Evolutionary conservation across 2,797 vertebrate genomes (phyloP), one percentile per base, ranked within the genome.

Genomic region (Anniella stebbinsi): DNA sequence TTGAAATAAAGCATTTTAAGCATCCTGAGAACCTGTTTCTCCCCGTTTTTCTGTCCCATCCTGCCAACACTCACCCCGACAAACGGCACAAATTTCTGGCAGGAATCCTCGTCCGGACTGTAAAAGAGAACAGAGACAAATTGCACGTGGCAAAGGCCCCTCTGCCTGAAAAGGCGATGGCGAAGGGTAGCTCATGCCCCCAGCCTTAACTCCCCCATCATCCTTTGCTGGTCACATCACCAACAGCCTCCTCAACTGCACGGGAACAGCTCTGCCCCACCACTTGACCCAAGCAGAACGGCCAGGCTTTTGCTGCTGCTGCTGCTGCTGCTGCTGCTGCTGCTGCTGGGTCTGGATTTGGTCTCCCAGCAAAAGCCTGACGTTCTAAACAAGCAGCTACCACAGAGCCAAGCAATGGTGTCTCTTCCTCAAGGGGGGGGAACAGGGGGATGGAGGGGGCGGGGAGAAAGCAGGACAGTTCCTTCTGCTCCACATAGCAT

Each of bases 51-150:
- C 48, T 1, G 2, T 33, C 23, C 73, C 72, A 54, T 30, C 48
- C 25, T 5, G 57, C 15, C 0, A 36, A 75, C 30, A 97, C 98
- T 98, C 96, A 99, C 98, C 98, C 98, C 98, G 30, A 99, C 98
- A 91, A 99, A 99, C 63, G 98, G 98, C 94, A 99, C 97, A 96
- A 99, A 99, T 93, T 98, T 99, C 97, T 99, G 98, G 97, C 98
- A 98, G 92, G 98, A 99, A 96, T 98, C 98, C 93, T 99, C 98
- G 0, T 99, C 98, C 0, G 98, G 98, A 96, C 98, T 99, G 97
- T 86, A 13, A 87, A 76, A 93, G 17, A 84, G 75, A 95, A 94
- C 45, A 94, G 75, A 93, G 66, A 67, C 70, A 66, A 63, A 86
- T 95, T 85, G 92, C 76, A 72, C 51, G 73, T 45, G 13, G 73